phyloP scores from a whole-genome alignment of 2,113 vertebrate genomes.

The Mus pahari region DNA sequence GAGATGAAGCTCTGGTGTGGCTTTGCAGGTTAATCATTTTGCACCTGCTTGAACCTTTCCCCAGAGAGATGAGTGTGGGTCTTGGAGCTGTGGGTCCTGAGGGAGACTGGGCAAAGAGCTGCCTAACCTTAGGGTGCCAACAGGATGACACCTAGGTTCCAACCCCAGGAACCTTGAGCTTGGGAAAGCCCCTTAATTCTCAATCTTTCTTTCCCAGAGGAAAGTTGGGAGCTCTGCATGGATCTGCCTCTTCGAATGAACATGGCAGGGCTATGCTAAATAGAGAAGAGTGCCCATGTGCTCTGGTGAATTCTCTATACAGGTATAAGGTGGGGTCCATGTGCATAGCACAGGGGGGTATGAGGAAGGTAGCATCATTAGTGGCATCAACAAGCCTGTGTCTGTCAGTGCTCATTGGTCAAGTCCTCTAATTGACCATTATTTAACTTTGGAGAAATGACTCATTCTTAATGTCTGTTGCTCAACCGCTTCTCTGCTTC shows the following conservation, averaged over 20 bases:
- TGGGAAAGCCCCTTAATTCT: background rate
- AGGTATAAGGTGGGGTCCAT: no score
- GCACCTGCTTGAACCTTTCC: fast-evolving
- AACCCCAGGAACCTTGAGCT: background rate
- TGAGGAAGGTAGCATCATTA: background rate
- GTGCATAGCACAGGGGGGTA: fast-evolving
- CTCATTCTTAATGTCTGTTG: background rate
- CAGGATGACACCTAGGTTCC: background rate
- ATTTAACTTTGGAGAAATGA: constrained; percentile 19
- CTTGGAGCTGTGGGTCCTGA: fast-evolving
- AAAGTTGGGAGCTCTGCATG: background rate
- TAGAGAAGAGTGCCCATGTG: background rate
- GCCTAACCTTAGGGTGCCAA: fast-evolving
- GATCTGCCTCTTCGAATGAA: no score
- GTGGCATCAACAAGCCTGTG: background rate
- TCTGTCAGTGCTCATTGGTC: background rate
- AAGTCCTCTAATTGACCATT: constrained; percentile 12
- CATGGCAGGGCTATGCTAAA: no score
- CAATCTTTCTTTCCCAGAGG: background rate
- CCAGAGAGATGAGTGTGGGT: background rate
- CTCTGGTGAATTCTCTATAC: background rate
- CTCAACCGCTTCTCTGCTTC: background rate
- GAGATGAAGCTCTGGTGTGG: fast-evolving
- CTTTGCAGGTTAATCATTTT: fast-evolving
- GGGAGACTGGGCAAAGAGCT: background rate